These are phyloP conservation scores for Melipona quadrifasciata DNA, from an alignment of 1,140 invertebrate species.

Conservation along the genomic window DNA sequence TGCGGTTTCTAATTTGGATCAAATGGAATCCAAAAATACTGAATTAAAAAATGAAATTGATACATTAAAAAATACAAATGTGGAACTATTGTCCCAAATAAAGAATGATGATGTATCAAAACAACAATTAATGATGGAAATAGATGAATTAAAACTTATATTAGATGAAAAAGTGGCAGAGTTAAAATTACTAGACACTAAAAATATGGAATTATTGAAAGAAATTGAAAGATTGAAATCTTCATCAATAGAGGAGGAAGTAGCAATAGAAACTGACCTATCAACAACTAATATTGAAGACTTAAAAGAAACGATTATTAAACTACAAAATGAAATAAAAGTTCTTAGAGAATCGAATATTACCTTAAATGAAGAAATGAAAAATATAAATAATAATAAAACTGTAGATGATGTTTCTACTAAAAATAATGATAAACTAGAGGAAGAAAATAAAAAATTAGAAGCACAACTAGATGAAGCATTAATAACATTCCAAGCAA, in stretches of 20 bases:
- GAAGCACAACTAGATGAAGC: slow-evolving; percentile 78
- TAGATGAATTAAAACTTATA: slow-evolving; percentile 48
- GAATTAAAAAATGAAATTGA: slow-evolving; percentile 43
- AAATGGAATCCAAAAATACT: slow-evolving; percentile 42
- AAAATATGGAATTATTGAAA: slow-evolving; percentile 61
- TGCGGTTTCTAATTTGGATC: slow-evolving; percentile 38
- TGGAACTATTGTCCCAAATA: slow-evolving; percentile 14
- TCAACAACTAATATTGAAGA: slow-evolving; percentile 29
- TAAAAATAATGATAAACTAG: slow-evolving; percentile 65
- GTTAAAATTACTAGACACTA: slow-evolving; percentile 62
- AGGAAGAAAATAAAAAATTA: slow-evolving; percentile 74
- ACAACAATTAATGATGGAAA: slow-evolving; percentile 9
- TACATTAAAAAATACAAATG: slow-evolving; percentile 17
- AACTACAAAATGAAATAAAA: slow-evolving; percentile 52
- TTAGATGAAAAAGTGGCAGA: slow-evolving; percentile 63
- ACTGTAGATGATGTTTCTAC: slow-evolving; percentile 63
- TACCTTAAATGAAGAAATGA: slow-evolving; percentile 58
- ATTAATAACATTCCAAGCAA: slow-evolving; percentile 76
- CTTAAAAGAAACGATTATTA: slow-evolving; percentile 39
- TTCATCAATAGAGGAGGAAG: slow-evolving; percentile 45
- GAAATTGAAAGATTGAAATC: slow-evolving; percentile 63
- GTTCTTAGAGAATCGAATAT: slow-evolving; percentile 51
- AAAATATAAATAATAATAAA: slow-evolving; percentile 21
- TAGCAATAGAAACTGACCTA: slow-evolving; percentile 32
- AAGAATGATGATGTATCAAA: slow-evolving; percentile 5